Evolutionary conservation across 2,888 invertebrate species (phyloP).

Genomic region (Melipona bicolor): DNA sequence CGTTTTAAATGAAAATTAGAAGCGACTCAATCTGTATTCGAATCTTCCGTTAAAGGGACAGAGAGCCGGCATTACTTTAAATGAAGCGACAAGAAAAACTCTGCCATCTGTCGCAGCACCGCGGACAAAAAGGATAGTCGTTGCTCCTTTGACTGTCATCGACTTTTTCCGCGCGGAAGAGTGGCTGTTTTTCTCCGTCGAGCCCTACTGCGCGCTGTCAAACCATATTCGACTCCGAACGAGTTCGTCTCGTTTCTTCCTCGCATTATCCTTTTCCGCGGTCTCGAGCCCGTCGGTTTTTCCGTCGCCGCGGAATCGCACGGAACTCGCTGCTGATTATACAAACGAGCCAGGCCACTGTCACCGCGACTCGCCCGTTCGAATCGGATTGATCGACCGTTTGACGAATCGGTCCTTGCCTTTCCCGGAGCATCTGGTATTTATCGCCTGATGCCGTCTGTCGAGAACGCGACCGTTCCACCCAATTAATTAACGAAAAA

Average conservation of each 20-base stretch:
- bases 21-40: slow-evolving; percentile 61
- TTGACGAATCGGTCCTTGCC: slow-evolving; percentile 69
- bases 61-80: slow-evolving; percentile 42
- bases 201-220: slow-evolving; percentile 44
- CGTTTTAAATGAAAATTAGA: slow-evolving; percentile 59
- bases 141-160: slow-evolving; percentile 62
- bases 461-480: slow-evolving; percentile 55
- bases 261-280: slow-evolving; percentile 72
- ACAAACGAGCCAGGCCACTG: slow-evolving; percentile 44
- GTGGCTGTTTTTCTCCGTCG: slow-evolving; percentile 60
- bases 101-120: slow-evolving; percentile 50
- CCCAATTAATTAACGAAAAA: slow-evolving; percentile 70
- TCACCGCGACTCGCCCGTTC: slow-evolving; percentile 13
- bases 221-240: slow-evolving; percentile 62
- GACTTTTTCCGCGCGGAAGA: slow-evolving; percentile 52
- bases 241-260: slow-evolving; percentile 68
- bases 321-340: slow-evolving; percentile 51
- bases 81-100: slow-evolving; percentile 58
- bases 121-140: slow-evolving; percentile 57
- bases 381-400: slow-evolving; percentile 35
- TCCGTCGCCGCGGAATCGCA: slow-evolving; percentile 57
- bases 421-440: slow-evolving; percentile 66
- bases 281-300: slow-evolving; percentile 54
- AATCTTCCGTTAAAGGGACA: slow-evolving; percentile 44
- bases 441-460: slow-evolving; percentile 50